A percentile compares a stretch with the other conserved stretches of the same genome.
phyloP scores from a whole-genome alignment of 2,797 vertebrate genomes.

The Crypturellus tataupa region DNA sequence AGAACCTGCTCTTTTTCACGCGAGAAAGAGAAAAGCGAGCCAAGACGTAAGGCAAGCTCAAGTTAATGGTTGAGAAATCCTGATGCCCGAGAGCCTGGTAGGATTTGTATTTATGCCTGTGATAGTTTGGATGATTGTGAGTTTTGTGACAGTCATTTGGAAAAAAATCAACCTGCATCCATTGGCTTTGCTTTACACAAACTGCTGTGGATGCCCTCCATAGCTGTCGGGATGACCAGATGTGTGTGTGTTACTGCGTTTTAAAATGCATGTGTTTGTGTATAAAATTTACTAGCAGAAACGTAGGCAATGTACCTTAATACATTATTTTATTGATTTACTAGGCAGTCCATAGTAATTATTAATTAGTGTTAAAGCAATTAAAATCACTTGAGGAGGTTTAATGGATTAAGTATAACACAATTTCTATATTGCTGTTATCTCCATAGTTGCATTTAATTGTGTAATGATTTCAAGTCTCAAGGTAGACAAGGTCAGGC shows the following conservation, averaged over 20 bases:
- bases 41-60: neutral
- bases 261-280: no score
- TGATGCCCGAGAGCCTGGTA: constrained; percentile 64
- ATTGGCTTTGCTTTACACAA: constrained; percentile 23
- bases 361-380: neutral
- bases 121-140: neutral
- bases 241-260: fast-evolving
- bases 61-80: constrained; percentile 55
- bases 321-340: neutral
- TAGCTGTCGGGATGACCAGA: neutral
- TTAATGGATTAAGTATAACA: neutral
- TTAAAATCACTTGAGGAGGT: neutral
- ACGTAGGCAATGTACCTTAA: neutral
- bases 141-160: neutral
- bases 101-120: neutral
- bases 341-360: neutral
- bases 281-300: neutral
- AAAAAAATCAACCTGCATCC: constrained; percentile 33
- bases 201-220: constrained; percentile 32
- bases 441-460: neutral
- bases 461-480: neutral
- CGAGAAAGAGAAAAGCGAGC: neutral
- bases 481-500: constrained; percentile 24
- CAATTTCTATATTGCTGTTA: neutral
- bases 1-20: constrained; percentile 16